Base-by-base conservation (phyloP, 92 coral and sea anemone genomes). In the Isaurus tuberculatus region DNA sequence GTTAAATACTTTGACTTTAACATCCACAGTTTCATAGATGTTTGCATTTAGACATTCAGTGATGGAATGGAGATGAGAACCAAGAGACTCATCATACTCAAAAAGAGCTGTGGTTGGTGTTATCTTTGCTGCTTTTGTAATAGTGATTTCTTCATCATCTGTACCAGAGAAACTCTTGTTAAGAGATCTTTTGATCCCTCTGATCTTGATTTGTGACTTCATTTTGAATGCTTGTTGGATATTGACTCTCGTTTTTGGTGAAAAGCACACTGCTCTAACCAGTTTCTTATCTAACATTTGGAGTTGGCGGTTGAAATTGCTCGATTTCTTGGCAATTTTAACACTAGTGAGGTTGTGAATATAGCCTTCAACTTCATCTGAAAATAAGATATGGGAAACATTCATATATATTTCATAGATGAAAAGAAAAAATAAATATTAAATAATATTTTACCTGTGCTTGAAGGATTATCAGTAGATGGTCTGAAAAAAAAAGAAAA, bases 221-320 rank as follows among this genome's bases (percentile, higher is more conserved):
- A 83, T 89, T 65, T 83, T 72, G 79, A 55, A 87, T 68, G 91
- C 90, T 85, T 92, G 89, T 86, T 86, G 92, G 49, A 89, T 81
- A 72, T 48, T 81, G 30, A 84, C 66, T 78, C 91, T 89, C 81
- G 89, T 91, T 78, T 83, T 83, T 16, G 92, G 92, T 60, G 92
- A 89, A 79, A 83, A 92, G 83, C 92, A 89, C 55, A 92, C 88
- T 66, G 81, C 81, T 73, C 87, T 85, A 31, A 92, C 86, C n/a
- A 86, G 80, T 83, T 89, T 78, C 43, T 92, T 75, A 69, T 86
- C 37, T 73, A 83, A 79, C 64, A 85, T 84, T 79, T 91, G 94
- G 65, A 88, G 84, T 66, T 81, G 86, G 87, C 88, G 84, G 82
- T 88, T 86, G 75, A 91, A 85, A 86, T 88, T 80, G 78, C 83